phyloP scores from a whole-genome alignment of 64 coral and sea anemone species.

The Dendrophyllia cribrosa region DNA sequence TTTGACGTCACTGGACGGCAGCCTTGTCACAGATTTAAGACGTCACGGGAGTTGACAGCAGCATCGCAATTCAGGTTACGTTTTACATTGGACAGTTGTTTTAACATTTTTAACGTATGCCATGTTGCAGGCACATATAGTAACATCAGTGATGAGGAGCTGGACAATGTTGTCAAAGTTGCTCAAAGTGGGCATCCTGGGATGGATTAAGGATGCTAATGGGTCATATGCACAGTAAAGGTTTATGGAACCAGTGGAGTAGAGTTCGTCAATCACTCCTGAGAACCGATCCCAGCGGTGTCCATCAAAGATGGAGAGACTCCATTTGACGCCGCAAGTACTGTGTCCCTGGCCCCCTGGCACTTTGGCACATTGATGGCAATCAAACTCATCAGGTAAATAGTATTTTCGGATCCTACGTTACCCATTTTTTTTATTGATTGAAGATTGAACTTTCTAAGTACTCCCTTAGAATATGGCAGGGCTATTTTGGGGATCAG shows the following conservation, averaged over 20 bases:
- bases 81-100: too few relatives aligned
- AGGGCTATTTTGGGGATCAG: too few relatives aligned
- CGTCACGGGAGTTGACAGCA: too few relatives aligned
- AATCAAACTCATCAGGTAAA: slow-evolving; percentile 67
- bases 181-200: slow-evolving; percentile 23
- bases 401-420: too few relatives aligned
- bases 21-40: too few relatives aligned
- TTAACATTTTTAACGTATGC: too few relatives aligned
- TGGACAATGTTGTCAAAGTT: slow-evolving; percentile 19
- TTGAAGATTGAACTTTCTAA: too few relatives aligned
- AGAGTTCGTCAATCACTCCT: slow-evolving; percentile 44
- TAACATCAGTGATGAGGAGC: slow-evolving; percentile 1
- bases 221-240: slow-evolving; percentile 49
- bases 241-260: slow-evolving; percentile 55
- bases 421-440: too few relatives aligned
- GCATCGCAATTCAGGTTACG: too few relatives aligned
- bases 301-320: slow-evolving; percentile 58
- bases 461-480: too few relatives aligned
- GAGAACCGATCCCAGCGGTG: slow-evolving; percentile 58
- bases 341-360: slow-evolving; percentile 41
- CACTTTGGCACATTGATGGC: slow-evolving; percentile 68
- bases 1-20: too few relatives aligned
- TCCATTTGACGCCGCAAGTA: slow-evolving; percentile 36
- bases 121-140: slow-evolving; percentile 19
- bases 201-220: slow-evolving; percentile 63